A percentile compares a stretch with the other conserved stretches of the same genome.
These are phyloP conservation scores for Whitmania pigra DNA, from an alignment of 1,140 invertebrate species.

Conservation along the genomic window DNA sequence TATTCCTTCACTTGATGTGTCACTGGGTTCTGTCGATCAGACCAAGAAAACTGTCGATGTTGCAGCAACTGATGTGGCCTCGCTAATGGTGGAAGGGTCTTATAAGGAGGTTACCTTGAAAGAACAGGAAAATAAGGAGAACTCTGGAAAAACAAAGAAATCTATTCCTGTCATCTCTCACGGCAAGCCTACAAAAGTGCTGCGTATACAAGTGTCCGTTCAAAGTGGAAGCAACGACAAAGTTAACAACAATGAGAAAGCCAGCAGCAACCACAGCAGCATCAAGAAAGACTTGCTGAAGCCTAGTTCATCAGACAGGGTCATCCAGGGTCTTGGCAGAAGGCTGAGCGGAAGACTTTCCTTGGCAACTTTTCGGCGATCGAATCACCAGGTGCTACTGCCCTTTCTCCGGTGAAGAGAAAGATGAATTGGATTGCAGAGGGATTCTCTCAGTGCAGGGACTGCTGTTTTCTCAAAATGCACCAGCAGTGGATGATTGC, in stretches of 20 bases:
- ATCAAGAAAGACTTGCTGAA: background rate
- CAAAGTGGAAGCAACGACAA: background rate
- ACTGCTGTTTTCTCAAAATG: background rate
- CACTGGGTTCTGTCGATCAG: too few relatives aligned
- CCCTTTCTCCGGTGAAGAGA: background rate
- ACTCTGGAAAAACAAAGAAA: background rate
- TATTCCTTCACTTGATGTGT: too few relatives aligned
- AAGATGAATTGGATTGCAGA: constrained; percentile 12
- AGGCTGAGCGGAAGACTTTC: background rate
- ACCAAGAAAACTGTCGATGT: background rate
- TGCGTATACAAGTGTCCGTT: background rate
- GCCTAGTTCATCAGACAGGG: background rate
- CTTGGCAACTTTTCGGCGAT: background rate
- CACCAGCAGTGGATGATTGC: background rate
- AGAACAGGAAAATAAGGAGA: constrained; percentile 4
- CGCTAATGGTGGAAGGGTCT: background rate
- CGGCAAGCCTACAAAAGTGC: background rate
- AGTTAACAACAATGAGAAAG: background rate
- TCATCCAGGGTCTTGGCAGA: background rate
- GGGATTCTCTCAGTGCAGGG: constrained; percentile 13
- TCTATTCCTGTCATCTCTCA: background rate
- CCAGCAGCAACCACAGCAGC: background rate
- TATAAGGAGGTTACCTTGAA: background rate
- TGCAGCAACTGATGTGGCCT: background rate
- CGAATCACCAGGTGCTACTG: background rate